phyloP scores from a whole-genome alignment of 2,113 vertebrate species.

The Ceratotherium simum region DNA sequence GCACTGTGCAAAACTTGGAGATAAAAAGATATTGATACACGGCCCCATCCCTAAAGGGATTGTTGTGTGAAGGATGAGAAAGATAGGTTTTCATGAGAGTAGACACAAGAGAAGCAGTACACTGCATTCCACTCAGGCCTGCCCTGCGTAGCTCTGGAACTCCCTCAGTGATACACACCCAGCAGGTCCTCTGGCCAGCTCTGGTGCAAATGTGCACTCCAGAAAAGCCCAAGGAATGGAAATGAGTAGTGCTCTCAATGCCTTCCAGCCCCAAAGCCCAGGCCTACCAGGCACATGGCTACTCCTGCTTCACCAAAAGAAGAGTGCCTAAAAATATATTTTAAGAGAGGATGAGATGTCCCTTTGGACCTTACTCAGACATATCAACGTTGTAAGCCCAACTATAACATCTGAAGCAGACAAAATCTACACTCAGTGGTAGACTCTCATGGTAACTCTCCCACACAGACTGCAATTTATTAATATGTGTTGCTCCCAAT shows the following conservation, averaged over 20 bases:
- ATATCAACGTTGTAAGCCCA: neutral
- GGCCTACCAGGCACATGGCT: too few relatives aligned
- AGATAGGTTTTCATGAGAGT: neutral
- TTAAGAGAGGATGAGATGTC: neutral
- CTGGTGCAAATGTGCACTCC: neutral
- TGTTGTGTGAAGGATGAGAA: neutral
- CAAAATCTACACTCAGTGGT: neutral
- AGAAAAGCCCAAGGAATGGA: neutral
- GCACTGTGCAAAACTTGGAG: neutral
- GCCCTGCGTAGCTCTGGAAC: neutral
- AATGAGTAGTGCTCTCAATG: neutral
- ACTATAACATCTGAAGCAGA: neutral
- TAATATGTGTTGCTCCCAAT: conserved; percentile 13
- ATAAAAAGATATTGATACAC: neutral
- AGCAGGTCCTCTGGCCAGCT: neutral
- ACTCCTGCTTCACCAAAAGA: neutral
- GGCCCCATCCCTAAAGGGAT: neutral
- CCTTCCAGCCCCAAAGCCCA: neutral
- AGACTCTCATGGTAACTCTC: neutral
- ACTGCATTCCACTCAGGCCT: neutral
- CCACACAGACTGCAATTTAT: neutral
- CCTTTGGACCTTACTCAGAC: neutral
- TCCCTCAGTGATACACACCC: neutral
- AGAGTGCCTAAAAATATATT: neutral
- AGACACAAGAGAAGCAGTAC: neutral